These are phyloP conservation scores for Isurus oxyrinchus DNA, from an alignment of 2,113 vertebrate genomes.

Conservation along the genomic window DNA sequence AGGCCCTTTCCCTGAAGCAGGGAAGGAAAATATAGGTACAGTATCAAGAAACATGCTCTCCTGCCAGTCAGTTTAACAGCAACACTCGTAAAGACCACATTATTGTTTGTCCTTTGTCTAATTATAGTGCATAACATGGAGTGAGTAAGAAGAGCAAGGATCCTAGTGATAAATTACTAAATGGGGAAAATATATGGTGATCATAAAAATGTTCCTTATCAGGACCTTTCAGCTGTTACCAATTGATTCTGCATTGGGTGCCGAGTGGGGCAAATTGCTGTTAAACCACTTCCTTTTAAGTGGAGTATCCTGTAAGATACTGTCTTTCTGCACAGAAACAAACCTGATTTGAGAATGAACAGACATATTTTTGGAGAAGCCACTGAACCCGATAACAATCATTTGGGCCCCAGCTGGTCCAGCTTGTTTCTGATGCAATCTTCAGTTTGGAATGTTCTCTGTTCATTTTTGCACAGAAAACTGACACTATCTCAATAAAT, in stretches of 20 bases:
- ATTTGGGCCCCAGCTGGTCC: neutral
- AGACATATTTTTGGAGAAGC: constrained; percentile 2
- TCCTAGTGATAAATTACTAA: neutral
- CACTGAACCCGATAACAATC: constrained; percentile 3
- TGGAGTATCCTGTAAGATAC: neutral
- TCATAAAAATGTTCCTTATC: neutral
- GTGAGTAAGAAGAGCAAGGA: neutral
- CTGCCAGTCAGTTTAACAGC: neutral
- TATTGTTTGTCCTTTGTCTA: neutral
- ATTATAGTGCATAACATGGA: neutral
- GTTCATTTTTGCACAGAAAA: neutral
- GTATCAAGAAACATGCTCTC: neutral
- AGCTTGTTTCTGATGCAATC: constrained; percentile 16
- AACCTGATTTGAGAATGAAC: constrained; percentile 3
- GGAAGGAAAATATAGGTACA: neutral
- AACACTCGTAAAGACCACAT: neutral
- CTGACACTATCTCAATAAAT: neutral
- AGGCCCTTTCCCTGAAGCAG: neutral
- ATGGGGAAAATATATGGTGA: neutral
- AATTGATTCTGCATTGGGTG: neutral
- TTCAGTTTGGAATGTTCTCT: constrained; percentile 17
- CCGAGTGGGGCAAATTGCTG: neutral
- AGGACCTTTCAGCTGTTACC: neutral
- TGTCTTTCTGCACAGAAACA: neutral
- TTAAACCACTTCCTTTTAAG: constrained; percentile 14